Evolutionary conservation across 2,113 vertebrate genomes (phyloP).

Genomic region (Ceyx melanurus): DNA sequence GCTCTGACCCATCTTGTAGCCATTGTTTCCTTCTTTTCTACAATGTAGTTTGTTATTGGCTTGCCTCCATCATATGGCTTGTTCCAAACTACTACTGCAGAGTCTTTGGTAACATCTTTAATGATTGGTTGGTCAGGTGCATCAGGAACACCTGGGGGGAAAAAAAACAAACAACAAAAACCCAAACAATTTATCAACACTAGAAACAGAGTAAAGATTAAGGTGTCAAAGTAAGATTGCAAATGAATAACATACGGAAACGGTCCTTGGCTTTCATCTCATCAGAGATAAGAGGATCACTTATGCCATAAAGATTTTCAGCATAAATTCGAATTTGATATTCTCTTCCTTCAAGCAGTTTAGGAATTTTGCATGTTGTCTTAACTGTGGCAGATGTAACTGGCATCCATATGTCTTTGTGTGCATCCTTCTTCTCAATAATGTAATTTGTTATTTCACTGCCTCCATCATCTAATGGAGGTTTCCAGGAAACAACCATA

Average conservation of each 20-base stretch:
- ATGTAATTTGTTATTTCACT: constrained; percentile 93
- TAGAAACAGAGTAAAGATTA: background rate
- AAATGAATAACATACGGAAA: constrained; percentile 84
- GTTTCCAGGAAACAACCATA: constrained; percentile 97
- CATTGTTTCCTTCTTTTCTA: constrained; percentile 94
- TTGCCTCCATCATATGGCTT: constrained; percentile 94
- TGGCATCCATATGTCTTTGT: constrained; percentile 92
- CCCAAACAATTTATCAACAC: background rate
- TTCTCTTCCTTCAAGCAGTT: constrained; percentile 91
- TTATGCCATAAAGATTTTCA: constrained; percentile 97
- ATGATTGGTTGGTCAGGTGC: constrained; percentile 91
- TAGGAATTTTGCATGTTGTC: constrained; percentile 92
- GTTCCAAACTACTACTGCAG: constrained; percentile 90
- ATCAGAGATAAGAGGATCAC: constrained; percentile 93
- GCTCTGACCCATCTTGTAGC: constrained; percentile 90
- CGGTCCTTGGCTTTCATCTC: constrained; percentile 96
- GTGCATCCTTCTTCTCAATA: constrained; percentile 91
- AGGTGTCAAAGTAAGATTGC: background rate
- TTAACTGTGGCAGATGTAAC: constrained; percentile 92
- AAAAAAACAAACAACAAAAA: background rate
- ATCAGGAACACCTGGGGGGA: constrained; percentile 89
- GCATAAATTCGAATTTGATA: constrained; percentile 93
- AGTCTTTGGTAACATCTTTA: constrained; percentile 89
- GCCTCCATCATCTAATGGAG: constrained; percentile 93
- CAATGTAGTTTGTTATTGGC: constrained; percentile 93